These are phyloP conservation scores for Burhinus bistriatus DNA, from an alignment of 2,113 vertebrate species.

Conservation along the genomic window DNA sequence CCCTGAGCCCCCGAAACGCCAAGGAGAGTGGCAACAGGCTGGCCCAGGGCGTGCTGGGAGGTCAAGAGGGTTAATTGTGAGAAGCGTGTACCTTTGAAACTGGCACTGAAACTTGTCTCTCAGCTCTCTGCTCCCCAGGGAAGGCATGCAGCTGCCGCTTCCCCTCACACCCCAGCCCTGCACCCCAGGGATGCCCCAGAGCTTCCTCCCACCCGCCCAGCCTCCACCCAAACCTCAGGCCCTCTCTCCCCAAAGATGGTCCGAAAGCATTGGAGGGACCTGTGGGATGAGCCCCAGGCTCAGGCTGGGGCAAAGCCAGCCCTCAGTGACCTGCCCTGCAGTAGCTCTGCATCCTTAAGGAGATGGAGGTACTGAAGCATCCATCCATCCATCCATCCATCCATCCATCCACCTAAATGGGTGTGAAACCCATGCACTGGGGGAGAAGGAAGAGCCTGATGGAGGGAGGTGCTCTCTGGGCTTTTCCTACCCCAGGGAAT, in stretches of 20 bases:
- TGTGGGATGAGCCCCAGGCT: fast-evolving
- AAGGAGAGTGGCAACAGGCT: background rate
- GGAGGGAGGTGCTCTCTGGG: background rate
- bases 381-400: background rate
- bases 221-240: background rate
- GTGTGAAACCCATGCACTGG: background rate
- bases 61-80: background rate
- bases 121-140: conserved; percentile 18
- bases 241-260: background rate
- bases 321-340: background rate
- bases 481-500: background rate
- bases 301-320: background rate
- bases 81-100: conserved; percentile 6
- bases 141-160: background rate
- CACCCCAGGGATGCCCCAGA: background rate
- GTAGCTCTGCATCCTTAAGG: background rate
- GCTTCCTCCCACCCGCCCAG: background rate
- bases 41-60: background rate
- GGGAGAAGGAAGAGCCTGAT: background rate
- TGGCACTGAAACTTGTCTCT: conserved; percentile 23
- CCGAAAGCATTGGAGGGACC: background rate
- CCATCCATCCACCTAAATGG: fast-evolving
- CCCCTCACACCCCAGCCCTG: background rate
- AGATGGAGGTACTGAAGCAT: background rate
- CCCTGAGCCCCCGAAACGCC: background rate